Evolutionary conservation across 2,888 invertebrate species (phyloP), one percentile per base, ranked within the genome.

Genomic region (Leptopilina myrica): DNA sequence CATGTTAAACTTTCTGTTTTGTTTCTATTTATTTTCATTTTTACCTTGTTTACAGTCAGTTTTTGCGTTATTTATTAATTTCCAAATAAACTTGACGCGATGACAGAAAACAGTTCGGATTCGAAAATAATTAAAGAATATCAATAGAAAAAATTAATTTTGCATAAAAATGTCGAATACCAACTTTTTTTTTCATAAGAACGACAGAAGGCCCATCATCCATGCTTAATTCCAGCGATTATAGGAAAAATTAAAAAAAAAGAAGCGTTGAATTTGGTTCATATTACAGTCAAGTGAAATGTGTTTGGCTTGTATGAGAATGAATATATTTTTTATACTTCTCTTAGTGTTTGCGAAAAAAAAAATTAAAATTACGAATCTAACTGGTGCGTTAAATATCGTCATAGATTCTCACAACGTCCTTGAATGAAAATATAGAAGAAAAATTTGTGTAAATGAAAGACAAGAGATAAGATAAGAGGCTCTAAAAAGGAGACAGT

Each of bases 291-390:
- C 69, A 56, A 56, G 76, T 78, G 79, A 84, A 81, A 82, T 83
- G 80, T 85, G 80, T 85, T 85, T 84, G 84, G 81, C 82, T 84
- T 83, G 83, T 85, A 11, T 86, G 82, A 82, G 86, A 64, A 85
- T 86, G 80, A 84, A 81, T 91, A 90, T 84, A 91, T 91, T 89
- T 91, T 89, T 90, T 89, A 90, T 90, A 90, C 90, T 87, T 85
- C 83, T 82, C 86, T 56, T 33, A 69, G 33, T 53, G 20, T 26
- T 53, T 56, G 43, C 87, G 82, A 79, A 86, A 85, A 79, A 86
- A 85, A 86, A 76, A 81, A 80, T 81, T 80, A 43, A 20, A 40
- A 43, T 67, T 43, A 43, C 26, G 76, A 59, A 65, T 79, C 81
- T 15, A 49, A 64, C 77, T 43, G 14, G 20, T 56, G 14, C 26